Conservation (phyloP, 1,140 invertebrate genomes). For the Lamellibrachia luymesi region DNA sequence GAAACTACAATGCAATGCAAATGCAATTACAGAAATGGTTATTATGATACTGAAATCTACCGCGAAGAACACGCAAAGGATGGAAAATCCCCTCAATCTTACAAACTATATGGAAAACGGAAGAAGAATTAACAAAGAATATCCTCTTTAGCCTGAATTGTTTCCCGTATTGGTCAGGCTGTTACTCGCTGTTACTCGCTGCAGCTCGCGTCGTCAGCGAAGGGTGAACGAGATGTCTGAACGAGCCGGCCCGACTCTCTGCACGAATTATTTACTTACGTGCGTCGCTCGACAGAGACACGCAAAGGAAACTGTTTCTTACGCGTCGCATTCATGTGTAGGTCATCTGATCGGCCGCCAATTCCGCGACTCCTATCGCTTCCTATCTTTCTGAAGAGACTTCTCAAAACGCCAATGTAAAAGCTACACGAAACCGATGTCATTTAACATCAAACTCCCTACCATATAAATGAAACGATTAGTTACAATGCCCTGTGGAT, state of each 20-base stretch:
- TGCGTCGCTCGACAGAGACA: background rate
- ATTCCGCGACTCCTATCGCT: background rate
- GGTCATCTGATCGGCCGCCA: background rate
- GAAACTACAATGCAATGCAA: too few relatives aligned
- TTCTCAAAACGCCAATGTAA: too few relatives aligned
- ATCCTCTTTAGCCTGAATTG: background rate
- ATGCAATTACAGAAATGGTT: too few relatives aligned
- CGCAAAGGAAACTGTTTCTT: background rate
- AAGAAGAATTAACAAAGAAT: background rate
- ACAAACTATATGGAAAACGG: background rate
- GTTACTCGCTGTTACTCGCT: background rate
- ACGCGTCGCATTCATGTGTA: background rate
- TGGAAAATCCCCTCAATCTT: background rate
- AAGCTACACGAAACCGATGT: too few relatives aligned
- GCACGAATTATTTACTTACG: background rate
- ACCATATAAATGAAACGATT: too few relatives aligned
- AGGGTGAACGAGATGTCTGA: background rate
- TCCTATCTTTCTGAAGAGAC: too few relatives aligned
- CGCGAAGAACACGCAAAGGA: too few relatives aligned
- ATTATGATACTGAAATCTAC: too few relatives aligned
- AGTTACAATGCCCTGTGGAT: too few relatives aligned
- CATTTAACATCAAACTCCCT: too few relatives aligned
- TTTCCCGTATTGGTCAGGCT: background rate
- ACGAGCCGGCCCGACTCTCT: background rate
- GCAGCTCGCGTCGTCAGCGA: background rate